Base-by-base conservation (phyloP, 2,888 invertebrate genomes). In the Torymus texanus region DNA sequence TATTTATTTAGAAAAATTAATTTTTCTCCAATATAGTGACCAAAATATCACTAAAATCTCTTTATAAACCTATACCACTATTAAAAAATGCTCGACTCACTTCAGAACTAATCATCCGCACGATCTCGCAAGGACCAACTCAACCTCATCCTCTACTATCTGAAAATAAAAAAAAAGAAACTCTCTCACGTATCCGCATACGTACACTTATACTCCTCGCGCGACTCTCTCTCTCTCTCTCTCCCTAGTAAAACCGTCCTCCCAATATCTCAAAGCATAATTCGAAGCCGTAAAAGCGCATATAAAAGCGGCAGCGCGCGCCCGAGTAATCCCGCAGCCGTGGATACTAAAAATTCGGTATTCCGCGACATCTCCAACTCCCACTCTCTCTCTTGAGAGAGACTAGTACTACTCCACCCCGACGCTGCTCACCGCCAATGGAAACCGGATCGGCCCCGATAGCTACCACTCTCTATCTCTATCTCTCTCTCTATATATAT, bases 331-430 rank as follows among this genome's bases (percentile, higher is more conserved):
- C 76, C 76, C 73, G 77, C 65, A 29, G 62, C 70, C 58, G 55
- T 14, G 62, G 70, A 24, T 21, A 62, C 71, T 71, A 79, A 79
- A 81, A 81, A 79, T 81, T 81, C 67, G 78, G 81, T 81, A 78
- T 81, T 70, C 71, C 18, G 56, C 55, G 71, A 67, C 71, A 50
- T 65, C 70, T 62, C 24, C 61, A 14, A 29, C 61, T 50, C n/a
- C 14, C n/a, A n/a, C 41, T 63, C 14, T 50, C 29, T 63, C n/a
- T 63, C 21, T 21, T 21, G 29, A 29, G 29, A 29, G 5, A 3
- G 29, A 29, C 29, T 29, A 29, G 4, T 29, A 29, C 29, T 29
- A 29, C 29, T 29, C 29, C 29, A 29, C 29, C 29, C 5, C 16
- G 62, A 58, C n/a, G 18, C 18, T 16, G 76, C 55, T 62, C 24